Percentiles rank a stretch among this genome's conserved stretches.
These are phyloP conservation scores for Drosophila bifasciata DNA, from an alignment of 1,140 invertebrate genomes.

Conservation along the genomic window DNA sequence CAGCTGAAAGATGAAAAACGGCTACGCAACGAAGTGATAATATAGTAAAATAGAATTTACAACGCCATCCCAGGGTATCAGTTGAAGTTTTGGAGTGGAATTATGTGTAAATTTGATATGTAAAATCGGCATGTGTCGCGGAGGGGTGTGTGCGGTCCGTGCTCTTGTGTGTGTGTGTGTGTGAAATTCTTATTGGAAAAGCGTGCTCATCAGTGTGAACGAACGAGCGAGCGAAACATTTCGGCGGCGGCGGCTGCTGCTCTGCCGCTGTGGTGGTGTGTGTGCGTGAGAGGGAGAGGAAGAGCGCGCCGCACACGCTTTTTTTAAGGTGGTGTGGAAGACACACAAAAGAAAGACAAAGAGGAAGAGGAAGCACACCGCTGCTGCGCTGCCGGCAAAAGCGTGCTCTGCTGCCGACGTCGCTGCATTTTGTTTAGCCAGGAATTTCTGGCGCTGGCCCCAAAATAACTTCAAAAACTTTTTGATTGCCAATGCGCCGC, in stretches of 20 bases:
- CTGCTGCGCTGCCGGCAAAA: conserved; percentile 65
- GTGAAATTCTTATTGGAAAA: conserved; percentile 79
- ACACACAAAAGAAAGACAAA: conserved; percentile 68
- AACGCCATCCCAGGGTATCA: no score
- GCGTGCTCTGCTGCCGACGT: conserved; percentile 36
- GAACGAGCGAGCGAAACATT: conserved; percentile 54
- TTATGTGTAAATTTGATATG: conserved; percentile 66
- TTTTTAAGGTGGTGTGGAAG: conserved; percentile 60
- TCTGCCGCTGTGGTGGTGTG: conserved; percentile 23
- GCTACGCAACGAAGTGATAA: conserved; percentile 29
- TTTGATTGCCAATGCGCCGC: conserved; percentile 43
- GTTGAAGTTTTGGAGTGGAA: conserved; percentile 13
- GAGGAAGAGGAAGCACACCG: conserved; percentile 59
- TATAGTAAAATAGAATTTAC: conserved; percentile 9
- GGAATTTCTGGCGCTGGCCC: conserved; percentile 39
- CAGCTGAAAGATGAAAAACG: conserved; percentile 68
- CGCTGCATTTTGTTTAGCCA: conserved; percentile 46
- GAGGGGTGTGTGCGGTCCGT: conserved; percentile 23
- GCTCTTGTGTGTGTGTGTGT: conserved; percentile 36
- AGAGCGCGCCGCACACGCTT: conserved; percentile 56
- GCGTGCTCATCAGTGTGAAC: conserved; percentile 71
- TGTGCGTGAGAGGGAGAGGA: conserved; percentile 36
- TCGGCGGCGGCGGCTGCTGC: conserved; percentile 52
- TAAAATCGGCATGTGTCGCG: conserved; percentile 73
- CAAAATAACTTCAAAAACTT: conserved; percentile 60